Base-by-base conservation (phyloP, 2,888 invertebrate species). In the Lampropteryx suffumata region DNA sequence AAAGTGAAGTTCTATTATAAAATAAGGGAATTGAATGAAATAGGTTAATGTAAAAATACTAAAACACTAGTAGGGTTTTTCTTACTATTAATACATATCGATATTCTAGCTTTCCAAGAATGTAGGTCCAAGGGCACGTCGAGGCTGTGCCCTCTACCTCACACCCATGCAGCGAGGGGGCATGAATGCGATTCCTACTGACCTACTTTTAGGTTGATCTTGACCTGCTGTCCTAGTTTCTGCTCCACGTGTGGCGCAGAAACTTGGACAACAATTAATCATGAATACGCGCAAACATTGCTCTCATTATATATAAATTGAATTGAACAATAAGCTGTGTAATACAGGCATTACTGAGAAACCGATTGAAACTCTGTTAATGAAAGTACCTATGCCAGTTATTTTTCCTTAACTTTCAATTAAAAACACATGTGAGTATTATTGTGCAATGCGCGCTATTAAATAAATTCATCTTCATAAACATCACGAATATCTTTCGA, bases 181-280 rank as follows among this genome's bases (percentile, higher is more conserved):
- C 56, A 61, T 67, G 67, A 70, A 74, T 73, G 72, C 73, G 69
- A 75, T 72, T 74, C 79, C 73, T 64, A 66, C 69, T 76, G 84
- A 82, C 85, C 86, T 64, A 85, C 76, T 79, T 85, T 59, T 64
- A 50, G 58, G 51, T 63, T 80, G 85, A 80, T 80, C 84, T 79
- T 87, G 86, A 85, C 85, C 84, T 64, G 63, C 49, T 57, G 58
- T 42, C 62, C 67, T 59, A 61, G 56, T 55, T 65, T 45, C 45
- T 44, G 35, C 33, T 50, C 40, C 50, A 51, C 55, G 56, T 64
- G n/a, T n/a, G n/a, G n/a, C 17, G 4, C 4, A 17, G 4, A 3
- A 17, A 55, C 44, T 35, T 49, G 24, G 33, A 44, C n/a, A n/a
- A 57, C 45, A 28, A 55, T 51, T 47, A 34, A 30, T 35, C 52